Conservation (phyloP, 2,113 vertebrate genomes). For the Heloderma charlesbogerti region DNA sequence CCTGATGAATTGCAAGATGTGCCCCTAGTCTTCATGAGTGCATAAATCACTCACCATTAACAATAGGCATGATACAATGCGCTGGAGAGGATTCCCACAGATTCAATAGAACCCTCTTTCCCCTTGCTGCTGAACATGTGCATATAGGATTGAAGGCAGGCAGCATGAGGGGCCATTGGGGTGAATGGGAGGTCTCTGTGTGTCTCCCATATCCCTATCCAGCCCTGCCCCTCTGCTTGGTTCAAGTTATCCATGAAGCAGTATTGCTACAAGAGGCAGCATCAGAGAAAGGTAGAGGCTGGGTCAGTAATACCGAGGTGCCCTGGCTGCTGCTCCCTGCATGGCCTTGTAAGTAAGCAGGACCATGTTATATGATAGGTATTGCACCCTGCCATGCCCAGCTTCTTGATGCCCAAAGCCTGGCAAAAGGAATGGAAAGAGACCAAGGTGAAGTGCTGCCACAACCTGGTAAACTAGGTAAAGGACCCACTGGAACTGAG, state of each 20-base stretch:
- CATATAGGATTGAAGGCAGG: background rate
- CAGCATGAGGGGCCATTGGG: background rate
- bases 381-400: slow-evolving; percentile 4
- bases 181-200: background rate
- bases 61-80: background rate
- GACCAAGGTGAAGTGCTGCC: background rate
- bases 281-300: background rate
- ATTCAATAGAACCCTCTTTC: background rate
- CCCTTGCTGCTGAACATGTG: background rate
- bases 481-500: slow-evolving; percentile 57
- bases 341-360: background rate
- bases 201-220: background rate
- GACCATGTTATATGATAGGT: background rate
- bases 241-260: background rate
- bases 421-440: background rate
- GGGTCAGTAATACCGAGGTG: background rate
- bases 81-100: too few relatives aligned
- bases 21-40: background rate
- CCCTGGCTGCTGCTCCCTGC: background rate
- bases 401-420: slow-evolving; percentile 12
- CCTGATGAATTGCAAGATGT: background rate
- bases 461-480: slow-evolving; percentile 26
- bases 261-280: background rate
- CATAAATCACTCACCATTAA: slow-evolving; percentile 9
- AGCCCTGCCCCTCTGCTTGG: background rate